Base-by-base conservation (phyloP, 2,797 vertebrate species). In the Kryptolebias ocellatus region DNA sequence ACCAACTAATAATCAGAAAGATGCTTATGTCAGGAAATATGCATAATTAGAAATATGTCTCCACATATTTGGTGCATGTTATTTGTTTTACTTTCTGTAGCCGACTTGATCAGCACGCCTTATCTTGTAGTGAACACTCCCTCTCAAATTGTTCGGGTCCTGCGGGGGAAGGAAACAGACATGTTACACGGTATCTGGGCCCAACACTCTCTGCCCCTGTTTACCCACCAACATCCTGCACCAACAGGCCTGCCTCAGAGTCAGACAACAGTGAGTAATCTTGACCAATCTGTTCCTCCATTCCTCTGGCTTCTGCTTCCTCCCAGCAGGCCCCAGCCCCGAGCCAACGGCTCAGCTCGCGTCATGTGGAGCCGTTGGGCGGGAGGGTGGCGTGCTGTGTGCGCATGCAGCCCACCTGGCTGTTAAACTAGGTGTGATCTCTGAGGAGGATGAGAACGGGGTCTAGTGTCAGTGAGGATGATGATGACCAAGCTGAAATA, bases 181-280 rank as follows among this genome's bases (percentile, higher is more conserved):
- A 17, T 74, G 67, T 46, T 31, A 64, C 29, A 57, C 49, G 64
- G 67, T 63, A 68, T 80, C 67, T 75, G 57, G 62, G 67, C 60
- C 76, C 27, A 31, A 53, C 64, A 64, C 66, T 72, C 57, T 16
- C 18, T 72, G 78, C 72, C 72, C 64, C 53, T 91, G 90, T 91
- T 92, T 91, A 89, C 84, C 81, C 81, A 87, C 76, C 62, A 84
- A 87, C 89, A 91, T 92, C 90, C 90, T 92, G 89, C 82, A 61
- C 72, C 83, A 85, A 87, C 82, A 88, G 76, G 73, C 59, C 74
- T 76, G 79, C 72, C 74, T 85, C 79, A 24, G 55, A 81, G 66
- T 73, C 67, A 63, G 79, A 86, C 82, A 82, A 80, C 81, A 88
- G 74, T 88, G 86, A 90, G 83, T 89, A 87, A 92, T 88, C 89